These are phyloP conservation scores for Octopus sinensis DNA, from an alignment of 1,140 invertebrate species.

Conservation along the genomic window DNA sequence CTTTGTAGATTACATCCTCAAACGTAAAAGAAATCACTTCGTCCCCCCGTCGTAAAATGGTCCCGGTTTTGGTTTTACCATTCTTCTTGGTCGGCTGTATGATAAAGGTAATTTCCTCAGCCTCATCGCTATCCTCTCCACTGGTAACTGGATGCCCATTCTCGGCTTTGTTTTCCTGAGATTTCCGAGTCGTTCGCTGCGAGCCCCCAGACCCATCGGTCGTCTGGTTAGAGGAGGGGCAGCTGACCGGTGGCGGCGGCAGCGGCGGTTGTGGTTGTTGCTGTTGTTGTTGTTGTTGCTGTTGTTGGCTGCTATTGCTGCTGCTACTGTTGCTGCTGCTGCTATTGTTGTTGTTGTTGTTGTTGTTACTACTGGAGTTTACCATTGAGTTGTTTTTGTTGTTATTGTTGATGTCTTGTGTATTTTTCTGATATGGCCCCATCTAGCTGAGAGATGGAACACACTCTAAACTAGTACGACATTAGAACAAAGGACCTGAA, in stretches of 20 bases:
- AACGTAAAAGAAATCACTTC: conserved; percentile 13
- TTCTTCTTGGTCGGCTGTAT: background rate
- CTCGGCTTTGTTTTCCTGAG: conserved; percentile 1
- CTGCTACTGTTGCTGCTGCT: too few relatives aligned
- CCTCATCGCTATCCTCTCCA: background rate
- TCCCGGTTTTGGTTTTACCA: conserved; percentile 4
- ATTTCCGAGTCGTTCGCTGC: background rate
- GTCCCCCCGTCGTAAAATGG: background rate
- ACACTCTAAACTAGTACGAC: background rate
- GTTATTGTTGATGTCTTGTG: background rate
- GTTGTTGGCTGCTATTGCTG: too few relatives aligned
- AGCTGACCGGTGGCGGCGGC: background rate
- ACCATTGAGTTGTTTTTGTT: background rate
- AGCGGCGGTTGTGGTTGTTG: too few relatives aligned
- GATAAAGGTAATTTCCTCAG: conserved; percentile 11
- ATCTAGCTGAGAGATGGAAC: background rate
- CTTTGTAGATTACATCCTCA: conserved; percentile 11
- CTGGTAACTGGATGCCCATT: background rate
- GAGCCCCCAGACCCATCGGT: background rate
- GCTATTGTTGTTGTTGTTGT: too few relatives aligned
- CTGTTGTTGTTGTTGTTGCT: too few relatives aligned
- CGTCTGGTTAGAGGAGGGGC: background rate
- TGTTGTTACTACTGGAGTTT: background rate
- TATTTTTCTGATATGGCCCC: conserved; percentile 3
- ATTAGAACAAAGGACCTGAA: background rate